Evolutionary conservation across 2,113 vertebrate species (phyloP), one percentile per base, ranked within the genome.

Genomic region (Mesocricetus auratus): DNA sequence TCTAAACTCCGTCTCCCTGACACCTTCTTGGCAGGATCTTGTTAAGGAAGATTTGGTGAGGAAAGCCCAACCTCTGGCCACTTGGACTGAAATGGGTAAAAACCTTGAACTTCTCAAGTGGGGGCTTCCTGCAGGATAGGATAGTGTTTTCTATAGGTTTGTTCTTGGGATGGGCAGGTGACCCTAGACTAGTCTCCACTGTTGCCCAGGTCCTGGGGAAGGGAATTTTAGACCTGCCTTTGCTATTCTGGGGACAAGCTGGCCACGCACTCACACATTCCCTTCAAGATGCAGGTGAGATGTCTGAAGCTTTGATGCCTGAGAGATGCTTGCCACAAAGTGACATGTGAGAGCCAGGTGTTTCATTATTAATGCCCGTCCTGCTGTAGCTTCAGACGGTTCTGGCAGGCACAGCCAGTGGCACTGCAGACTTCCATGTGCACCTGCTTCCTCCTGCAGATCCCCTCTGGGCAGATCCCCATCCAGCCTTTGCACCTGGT

Each of bases 31-130:
- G 53, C 79, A 94, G 33, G 81, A 36, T 31, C 60, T 92, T 45
- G 88, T 92, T 96, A 58, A 94, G 31, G 58, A 97, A 91, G 86
- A 94, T 86, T 90, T 91, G 86, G 89, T 93, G 77, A 82, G 77
- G 66, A 83, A 86, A 83, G 22, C 73, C 78, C 77, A 90, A 89
- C 36, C 53, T 92, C 69, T 45, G 92, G 92, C 45, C 73, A 19
- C 0, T 0, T 1, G 56, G 45, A 47, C 0, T 0, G 66, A 66
- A 73, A 69, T 12, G 13, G 79, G 45, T 47, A 31, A 68, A 86
- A 21, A 22, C 10, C n/a, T 47, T 74, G 95, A 68, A 36, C 7
- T 42, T 45, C 90, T 89, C 17, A 36, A 56, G n/a, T 0, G 0
- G 3, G 4, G n/a, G 12, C 33, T 29, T 45, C 42, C 66, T 31